Evolutionary conservation across 2,888 invertebrate species (phyloP).

Genomic region (Macropis europaea): DNA sequence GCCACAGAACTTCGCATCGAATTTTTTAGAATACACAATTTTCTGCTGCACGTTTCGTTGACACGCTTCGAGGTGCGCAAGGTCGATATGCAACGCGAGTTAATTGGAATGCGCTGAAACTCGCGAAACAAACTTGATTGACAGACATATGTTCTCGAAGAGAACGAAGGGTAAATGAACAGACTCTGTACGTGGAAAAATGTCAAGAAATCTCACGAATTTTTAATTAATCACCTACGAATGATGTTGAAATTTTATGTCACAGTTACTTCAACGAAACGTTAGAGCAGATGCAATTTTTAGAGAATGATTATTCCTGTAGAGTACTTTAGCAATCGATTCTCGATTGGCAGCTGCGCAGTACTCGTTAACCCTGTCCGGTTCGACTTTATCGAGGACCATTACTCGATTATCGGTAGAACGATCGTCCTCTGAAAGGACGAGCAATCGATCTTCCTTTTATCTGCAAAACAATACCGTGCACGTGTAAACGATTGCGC

Average conservation of each 20-base stretch:
- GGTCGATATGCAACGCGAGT: background rate
- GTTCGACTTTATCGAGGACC: constrained; percentile 10
- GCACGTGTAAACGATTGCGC: constrained; percentile 34
- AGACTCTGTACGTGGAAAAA: no score
- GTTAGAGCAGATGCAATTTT: no score
- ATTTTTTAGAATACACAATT: background rate
- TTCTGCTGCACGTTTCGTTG: background rate
- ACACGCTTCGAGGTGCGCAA: background rate
- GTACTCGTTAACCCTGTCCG: constrained; percentile 16
- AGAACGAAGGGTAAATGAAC: no score
- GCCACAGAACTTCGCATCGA: background rate
- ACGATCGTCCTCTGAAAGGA: constrained; percentile 20
- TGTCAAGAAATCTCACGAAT: no score
- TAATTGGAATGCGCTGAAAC: background rate
- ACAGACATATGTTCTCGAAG: no score
- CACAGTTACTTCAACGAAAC: no score
- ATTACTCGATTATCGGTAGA: constrained; percentile 32
- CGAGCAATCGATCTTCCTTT: constrained; percentile 36
- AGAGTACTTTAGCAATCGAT: background rate
- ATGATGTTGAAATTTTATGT: no score
- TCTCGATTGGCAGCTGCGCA: background rate
- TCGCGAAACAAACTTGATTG: background rate
- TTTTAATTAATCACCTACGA: no score
- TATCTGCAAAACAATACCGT: constrained; percentile 39
- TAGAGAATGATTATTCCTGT: no score